Percentiles rank a stretch among this genome's conserved stretches.
phyloP scores from a whole-genome alignment of 2,113 vertebrate species.

The Carettochelys insculpta region DNA sequence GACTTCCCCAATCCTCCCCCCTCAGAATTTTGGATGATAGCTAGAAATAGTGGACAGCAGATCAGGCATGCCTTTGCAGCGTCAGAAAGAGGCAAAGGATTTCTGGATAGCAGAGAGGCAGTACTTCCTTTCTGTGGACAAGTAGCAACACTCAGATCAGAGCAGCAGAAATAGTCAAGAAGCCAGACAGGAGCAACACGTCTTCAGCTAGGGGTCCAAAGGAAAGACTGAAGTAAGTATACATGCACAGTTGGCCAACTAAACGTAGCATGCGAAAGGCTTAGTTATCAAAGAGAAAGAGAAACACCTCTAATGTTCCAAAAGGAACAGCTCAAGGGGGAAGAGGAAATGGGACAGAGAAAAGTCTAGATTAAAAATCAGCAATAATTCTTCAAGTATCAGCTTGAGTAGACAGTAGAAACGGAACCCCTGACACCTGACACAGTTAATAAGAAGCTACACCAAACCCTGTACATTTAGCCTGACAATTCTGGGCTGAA shows the following conservation, averaged over 20 bases:
- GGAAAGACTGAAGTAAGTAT: background rate
- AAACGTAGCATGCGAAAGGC: background rate
- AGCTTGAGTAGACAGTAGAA: background rate
- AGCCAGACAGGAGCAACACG: background rate
- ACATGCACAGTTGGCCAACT: background rate
- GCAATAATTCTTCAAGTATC: background rate
- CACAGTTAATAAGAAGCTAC: background rate
- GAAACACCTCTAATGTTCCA: background rate
- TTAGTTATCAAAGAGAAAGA: background rate
- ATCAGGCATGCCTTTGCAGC: background rate
- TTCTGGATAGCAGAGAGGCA: background rate
- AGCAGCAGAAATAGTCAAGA: background rate
- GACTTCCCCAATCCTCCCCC: background rate
- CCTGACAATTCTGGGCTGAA: background rate
- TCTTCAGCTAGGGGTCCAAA: background rate
- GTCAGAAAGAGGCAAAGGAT: background rate
- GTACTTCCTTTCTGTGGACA: background rate
- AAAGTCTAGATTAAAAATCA: background rate
- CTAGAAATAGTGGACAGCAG: background rate
- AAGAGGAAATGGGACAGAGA: background rate
- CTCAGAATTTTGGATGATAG: background rate
- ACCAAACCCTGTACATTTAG: background rate
- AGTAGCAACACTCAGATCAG: background rate
- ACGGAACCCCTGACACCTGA: accelerated
- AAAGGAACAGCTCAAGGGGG: background rate